Evolutionary conservation across 2,113 vertebrate species (phyloP).

Genomic region (Micronycteris hirsuta): DNA sequence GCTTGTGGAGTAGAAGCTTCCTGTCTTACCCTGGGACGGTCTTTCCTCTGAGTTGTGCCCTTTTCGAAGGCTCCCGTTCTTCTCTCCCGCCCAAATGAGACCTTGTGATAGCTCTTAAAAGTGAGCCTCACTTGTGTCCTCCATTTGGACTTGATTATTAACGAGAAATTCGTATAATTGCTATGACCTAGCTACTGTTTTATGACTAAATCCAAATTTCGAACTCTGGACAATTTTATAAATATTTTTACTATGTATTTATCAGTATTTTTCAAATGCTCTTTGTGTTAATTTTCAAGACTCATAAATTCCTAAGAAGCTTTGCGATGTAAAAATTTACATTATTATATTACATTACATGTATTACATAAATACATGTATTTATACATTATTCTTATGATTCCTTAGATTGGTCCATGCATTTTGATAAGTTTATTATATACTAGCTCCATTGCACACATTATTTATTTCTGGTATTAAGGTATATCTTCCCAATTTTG

Average conservation of each 20-base stretch:
- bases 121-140: neutral
- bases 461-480: slow-evolving; percentile 38
- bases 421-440: neutral
- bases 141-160: slow-evolving; percentile 47
- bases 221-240: slow-evolving; percentile 12
- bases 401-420: neutral
- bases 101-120: slow-evolving; percentile 11
- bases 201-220: slow-evolving; percentile 18
- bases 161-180: neutral
- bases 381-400: neutral
- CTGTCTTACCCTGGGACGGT: neutral
- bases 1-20: slow-evolving; percentile 1
- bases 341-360: too few species aligned
- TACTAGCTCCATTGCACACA: neutral
- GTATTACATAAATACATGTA: too few species aligned
- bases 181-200: neutral
- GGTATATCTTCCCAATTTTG: slow-evolving; percentile 31
- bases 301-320: neutral
- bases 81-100: slow-evolving; percentile 16
- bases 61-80: slow-evolving; percentile 17
- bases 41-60: slow-evolving; percentile 31
- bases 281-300: slow-evolving; percentile 32
- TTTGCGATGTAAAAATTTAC: slow-evolving; percentile 8
- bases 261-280: neutral
- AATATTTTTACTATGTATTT: slow-evolving; percentile 1